Evolutionary conservation across 2,797 vertebrate genomes (phyloP).

Genomic region (Setipinna tenuifilis): DNA sequence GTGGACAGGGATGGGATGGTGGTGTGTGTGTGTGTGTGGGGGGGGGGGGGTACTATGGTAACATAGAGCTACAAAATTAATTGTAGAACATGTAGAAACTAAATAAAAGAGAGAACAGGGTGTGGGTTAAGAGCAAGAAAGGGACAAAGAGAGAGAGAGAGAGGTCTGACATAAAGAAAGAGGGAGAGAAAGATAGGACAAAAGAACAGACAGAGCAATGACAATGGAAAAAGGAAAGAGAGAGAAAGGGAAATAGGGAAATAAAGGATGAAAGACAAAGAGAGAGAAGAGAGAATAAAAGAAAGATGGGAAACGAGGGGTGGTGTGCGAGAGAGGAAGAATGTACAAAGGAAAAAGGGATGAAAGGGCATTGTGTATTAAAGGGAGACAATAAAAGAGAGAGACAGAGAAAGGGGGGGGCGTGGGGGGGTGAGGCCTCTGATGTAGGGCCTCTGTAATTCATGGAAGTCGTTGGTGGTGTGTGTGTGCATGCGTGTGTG

Average conservation of each 20-base stretch:
- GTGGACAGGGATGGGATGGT: too few relatives aligned
- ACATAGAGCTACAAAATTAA: too few relatives aligned
- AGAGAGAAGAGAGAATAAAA: too few relatives aligned
- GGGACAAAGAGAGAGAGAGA: not conserved
- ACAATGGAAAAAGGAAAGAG: not conserved
- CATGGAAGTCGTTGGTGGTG: not conserved
- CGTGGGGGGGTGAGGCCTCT: not conserved
- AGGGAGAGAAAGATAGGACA: too few relatives aligned
- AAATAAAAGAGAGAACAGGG: too few relatives aligned
- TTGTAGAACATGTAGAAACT: too few relatives aligned
- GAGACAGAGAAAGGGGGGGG: not conserved
- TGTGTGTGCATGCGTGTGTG: not conserved
- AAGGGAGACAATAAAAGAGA: not conserved
- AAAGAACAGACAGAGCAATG: not conserved
- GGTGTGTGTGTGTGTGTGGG: too few relatives aligned
- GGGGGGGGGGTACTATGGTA: too few relatives aligned
- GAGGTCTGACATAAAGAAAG: not conserved
- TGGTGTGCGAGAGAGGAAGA: not conserved
- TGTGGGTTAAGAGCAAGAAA: too few relatives aligned
- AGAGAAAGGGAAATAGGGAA: too few relatives aligned
- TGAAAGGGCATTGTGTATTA: not conserved
- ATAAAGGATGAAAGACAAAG: too few relatives aligned
- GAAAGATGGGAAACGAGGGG: too few relatives aligned
- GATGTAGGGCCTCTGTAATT: not conserved
- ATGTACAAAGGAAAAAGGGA: not conserved